Conservation (phyloP, 2,888 invertebrate genomes). For the Julus scanicus region DNA sequence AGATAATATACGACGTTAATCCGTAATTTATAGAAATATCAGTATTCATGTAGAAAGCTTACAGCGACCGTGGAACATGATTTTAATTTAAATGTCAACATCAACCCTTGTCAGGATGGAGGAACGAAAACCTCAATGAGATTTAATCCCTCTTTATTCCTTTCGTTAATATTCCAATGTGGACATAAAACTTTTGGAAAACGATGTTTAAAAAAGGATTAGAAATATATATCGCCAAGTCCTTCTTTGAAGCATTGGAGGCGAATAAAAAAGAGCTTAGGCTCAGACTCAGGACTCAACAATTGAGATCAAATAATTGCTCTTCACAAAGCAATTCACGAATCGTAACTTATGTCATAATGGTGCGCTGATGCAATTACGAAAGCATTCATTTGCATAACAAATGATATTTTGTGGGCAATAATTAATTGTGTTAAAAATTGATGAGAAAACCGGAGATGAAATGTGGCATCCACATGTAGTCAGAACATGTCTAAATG, state of each 20-base stretch:
- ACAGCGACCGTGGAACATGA: conserved; percentile 33
- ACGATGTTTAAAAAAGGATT: conserved; percentile 33
- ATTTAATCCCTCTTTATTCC: conserved; percentile 24
- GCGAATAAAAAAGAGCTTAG: neutral
- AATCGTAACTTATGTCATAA: neutral
- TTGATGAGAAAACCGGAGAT: neutral
- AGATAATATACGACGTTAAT: neutral
- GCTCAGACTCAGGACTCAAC: conserved; percentile 2
- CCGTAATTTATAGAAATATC: neutral
- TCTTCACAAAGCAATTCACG: neutral
- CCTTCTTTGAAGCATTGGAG: neutral
- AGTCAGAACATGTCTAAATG: no score
- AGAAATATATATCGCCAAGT: neutral
- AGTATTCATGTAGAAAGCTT: neutral
- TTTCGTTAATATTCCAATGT: neutral
- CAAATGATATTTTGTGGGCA: conserved; percentile 26
- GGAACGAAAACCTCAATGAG: conserved; percentile 9
- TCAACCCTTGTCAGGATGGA: conserved; percentile 6
- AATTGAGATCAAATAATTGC: neutral
- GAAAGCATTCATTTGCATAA: neutral
- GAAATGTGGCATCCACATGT: neutral
- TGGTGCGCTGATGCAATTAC: neutral
- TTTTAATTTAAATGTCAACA: conserved; percentile 33
- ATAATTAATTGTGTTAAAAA: neutral
- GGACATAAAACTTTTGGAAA: conserved; percentile 24